Percentiles rank a stretch among this genome's conserved stretches.
phyloP scores from a whole-genome alignment of 2,797 vertebrate genomes.

The Chaetophractus vellerosus region DNA sequence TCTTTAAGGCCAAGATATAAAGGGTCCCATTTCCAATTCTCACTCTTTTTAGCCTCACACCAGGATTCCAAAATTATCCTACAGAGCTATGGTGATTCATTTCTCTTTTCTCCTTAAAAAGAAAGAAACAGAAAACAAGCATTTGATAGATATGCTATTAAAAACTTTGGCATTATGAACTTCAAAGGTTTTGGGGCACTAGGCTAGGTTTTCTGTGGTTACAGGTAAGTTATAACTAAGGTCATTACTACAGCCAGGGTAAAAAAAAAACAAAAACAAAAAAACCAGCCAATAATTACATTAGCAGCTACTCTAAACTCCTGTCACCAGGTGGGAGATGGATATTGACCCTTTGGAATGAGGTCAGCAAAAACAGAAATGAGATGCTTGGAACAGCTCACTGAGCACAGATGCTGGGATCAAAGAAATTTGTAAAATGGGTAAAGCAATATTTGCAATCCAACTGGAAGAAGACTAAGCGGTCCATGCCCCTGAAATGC shows the following conservation, averaged over 20 bases:
- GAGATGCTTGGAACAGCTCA: conserved; percentile 69
- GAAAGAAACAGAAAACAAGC: not conserved
- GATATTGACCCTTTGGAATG: conserved; percentile 66
- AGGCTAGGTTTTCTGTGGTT: conserved; percentile 56
- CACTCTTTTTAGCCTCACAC: not conserved
- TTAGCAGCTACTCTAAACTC: conserved; percentile 49
- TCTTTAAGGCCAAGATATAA: conserved; percentile 66
- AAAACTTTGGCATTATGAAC: conserved; percentile 44
- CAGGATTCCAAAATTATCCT: conserved; percentile 70
- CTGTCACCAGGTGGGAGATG: conserved; percentile 76
- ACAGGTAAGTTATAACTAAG: conserved; percentile 48
- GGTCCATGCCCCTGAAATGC: not conserved
- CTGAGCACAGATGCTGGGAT: conserved; percentile 48
- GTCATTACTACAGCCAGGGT: conserved; percentile 54
- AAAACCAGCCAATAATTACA: conserved; percentile 71
- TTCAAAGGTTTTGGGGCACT: conserved; percentile 42
- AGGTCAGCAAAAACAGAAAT: conserved; percentile 79
- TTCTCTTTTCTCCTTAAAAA: conserved; percentile 64
- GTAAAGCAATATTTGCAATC: not conserved
- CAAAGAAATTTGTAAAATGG: conserved; percentile 37
- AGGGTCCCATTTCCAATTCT: conserved; percentile 59
- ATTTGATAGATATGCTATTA: conserved; percentile 70
- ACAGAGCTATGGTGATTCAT: conserved; percentile 8
- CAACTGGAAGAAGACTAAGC: not conserved
- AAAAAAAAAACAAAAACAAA: conserved; percentile 69